Conservation (phyloP, 23 tunicate genomes). For the Styela clava region DNA sequence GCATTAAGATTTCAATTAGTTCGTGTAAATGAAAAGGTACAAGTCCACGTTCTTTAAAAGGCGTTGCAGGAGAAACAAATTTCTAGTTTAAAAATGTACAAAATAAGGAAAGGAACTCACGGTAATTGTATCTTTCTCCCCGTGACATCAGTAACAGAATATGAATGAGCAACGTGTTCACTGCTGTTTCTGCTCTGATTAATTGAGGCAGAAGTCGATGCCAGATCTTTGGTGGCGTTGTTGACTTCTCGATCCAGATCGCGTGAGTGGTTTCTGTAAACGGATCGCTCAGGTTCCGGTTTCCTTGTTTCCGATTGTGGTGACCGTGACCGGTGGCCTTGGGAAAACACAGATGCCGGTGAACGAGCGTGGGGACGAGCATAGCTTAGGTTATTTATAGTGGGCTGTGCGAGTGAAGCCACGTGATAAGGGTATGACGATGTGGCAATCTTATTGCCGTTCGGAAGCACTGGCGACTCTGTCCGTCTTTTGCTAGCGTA, state of each 20-base stretch:
- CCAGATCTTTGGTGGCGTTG: background rate
- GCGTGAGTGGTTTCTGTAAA: conserved; percentile 27
- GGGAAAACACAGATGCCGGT: background rate
- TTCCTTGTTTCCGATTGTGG: conserved; percentile 10
- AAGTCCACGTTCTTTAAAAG: no score
- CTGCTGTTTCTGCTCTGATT: conserved; percentile 22
- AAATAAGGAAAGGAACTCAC: conserved; percentile 7
- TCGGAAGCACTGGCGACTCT: conserved; percentile 16
- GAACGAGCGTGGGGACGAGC: background rate
- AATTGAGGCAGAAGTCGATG: background rate
- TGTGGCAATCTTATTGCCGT: conserved; percentile 10
- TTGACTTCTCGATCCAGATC: conserved; percentile 21
- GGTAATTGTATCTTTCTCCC: conserved; percentile 21
- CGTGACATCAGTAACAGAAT: conserved; percentile 12
- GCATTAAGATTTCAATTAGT: no score
- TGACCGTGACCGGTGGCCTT: conserved; percentile 10
- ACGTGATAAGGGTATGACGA: background rate
- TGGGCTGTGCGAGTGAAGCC: background rate
- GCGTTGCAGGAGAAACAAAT: no score
- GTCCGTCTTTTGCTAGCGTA: conserved; percentile 18
- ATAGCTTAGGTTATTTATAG: background rate
- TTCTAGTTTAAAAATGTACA: no score
- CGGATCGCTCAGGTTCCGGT: conserved; percentile 28
- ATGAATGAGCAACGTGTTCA: background rate
- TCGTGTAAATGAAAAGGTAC: no score